Percentiles rank a stretch among this genome's conserved stretches.
Evolutionary conservation across 2,113 vertebrate genomes (phyloP).

Genomic region (Pelusios castaneus): DNA sequence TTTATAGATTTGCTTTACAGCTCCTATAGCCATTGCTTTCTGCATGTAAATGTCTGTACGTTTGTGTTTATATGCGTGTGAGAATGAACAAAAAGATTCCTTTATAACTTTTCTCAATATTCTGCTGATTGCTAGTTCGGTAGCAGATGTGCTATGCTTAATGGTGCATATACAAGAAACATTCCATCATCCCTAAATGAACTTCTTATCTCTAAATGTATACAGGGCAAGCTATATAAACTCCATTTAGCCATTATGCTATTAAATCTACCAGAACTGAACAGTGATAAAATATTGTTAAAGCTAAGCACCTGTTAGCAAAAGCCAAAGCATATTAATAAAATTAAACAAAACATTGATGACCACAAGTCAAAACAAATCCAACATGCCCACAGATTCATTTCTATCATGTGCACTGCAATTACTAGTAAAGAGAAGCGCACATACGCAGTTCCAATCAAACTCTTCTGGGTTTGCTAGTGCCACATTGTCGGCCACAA

Average conservation of each 20-base stretch:
- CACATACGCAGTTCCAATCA: neutral
- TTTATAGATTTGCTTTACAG: neutral
- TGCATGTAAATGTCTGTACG: slow-evolving; percentile 24
- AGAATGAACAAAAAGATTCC: slow-evolving; percentile 74
- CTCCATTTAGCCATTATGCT: slow-evolving; percentile 75
- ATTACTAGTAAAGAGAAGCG: neutral
- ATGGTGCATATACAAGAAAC: slow-evolving; percentile 82
- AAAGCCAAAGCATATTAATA: neutral
- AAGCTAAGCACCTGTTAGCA: slow-evolving; percentile 48
- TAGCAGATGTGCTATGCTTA: slow-evolving; percentile 82
- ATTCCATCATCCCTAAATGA: slow-evolving; percentile 85
- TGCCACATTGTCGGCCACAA: slow-evolving; percentile 8
- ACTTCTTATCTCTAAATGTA: slow-evolving; percentile 84
- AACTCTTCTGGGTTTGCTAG: slow-evolving; percentile 9
- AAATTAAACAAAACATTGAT: slow-evolving; percentile 9
- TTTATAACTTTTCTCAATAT: slow-evolving; percentile 83
- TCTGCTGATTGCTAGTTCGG: slow-evolving; percentile 80
- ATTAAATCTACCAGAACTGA: slow-evolving; percentile 68
- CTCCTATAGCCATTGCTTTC: slow-evolving; percentile 16
- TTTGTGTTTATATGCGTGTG: neutral
- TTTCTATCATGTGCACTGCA: neutral
- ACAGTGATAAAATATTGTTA: slow-evolving; percentile 53
- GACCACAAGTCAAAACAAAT: slow-evolving; percentile 42
- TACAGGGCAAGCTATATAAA: slow-evolving; percentile 79
- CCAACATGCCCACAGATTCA: neutral